Base-by-base conservation (phyloP, 1,140 invertebrate genomes). In the Drosophila serrata region DNA sequence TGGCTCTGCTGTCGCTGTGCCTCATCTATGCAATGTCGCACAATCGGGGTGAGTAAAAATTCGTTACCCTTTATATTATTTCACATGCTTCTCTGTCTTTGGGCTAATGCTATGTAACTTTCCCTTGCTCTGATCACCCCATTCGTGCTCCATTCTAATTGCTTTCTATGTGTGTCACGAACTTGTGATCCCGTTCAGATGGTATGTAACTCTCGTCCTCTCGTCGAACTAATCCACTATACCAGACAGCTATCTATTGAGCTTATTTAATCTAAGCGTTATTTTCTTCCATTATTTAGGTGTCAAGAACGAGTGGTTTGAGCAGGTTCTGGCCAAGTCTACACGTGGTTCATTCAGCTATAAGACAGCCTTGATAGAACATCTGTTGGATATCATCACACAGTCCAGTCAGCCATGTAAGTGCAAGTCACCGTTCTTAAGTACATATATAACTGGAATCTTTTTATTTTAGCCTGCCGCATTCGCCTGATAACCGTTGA, bases 401-500 rank as follows among this genome's bases (percentile, higher is more conserved):
- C 93, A 96, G 22, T 96, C 96, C 75, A 98, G 97, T 93, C 97
- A 98, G 93, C 95, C 95, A 81, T 94, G 96, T 96, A 92, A 94
- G 94, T 92, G 51, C 4, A 3, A 33, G 15, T 24, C 19, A 17
- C 0, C 12, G 1, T 12, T 13, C 45, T 37, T 13, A 27, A 11
- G 46, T 5, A 37, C 24, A 22, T 31, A 17, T 6, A n/a, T n/a
- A n/a, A n/a, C n/a, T n/a, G n/a, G n/a, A n/a, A 17, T n/a, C 2
- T 17, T 0, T 15, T 56, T 40, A 24, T 42, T 35, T 48, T 13
- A 95, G 95, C 95, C 53, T 95, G 94, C 82, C 96, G 97, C 94
- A 96, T 99, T 11, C 95, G 99, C 17, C 94, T 99, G 13, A 96
- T 99, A 3, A 99, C 98, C 0, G 94, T 99, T 55, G 98, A 99